Evolutionary conservation across 2,797 vertebrate species (phyloP).

Genomic region (Potorous gilbertii): DNA sequence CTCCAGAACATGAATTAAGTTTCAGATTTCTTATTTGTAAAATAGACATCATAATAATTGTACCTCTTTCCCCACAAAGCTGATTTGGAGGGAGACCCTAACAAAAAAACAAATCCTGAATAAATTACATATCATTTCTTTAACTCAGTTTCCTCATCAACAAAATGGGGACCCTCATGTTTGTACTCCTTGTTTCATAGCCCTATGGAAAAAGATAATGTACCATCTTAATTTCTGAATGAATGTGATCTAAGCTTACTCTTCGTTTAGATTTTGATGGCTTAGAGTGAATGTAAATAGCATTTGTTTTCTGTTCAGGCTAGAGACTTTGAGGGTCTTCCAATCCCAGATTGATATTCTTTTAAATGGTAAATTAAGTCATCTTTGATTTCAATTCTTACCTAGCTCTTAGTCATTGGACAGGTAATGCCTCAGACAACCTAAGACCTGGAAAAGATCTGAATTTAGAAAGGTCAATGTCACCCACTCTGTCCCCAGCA

Average conservation of each 20-base stretch:
- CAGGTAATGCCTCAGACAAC: background rate
- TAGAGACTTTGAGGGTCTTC: too few relatives aligned
- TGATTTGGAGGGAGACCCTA: background rate
- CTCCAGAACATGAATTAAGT: background rate
- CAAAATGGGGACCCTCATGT: background rate
- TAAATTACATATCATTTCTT: background rate
- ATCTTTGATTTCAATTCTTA: background rate
- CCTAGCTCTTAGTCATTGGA: background rate
- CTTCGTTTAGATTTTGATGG: background rate
- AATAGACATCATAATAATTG: background rate
- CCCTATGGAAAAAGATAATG: background rate
- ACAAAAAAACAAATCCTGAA: background rate
- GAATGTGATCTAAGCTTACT: background rate
- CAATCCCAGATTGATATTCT: background rate
- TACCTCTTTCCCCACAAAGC: background rate
- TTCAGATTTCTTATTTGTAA: background rate
- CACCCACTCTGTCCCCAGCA: background rate
- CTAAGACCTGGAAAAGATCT: background rate
- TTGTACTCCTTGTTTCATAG: background rate
- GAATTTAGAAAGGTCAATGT: background rate
- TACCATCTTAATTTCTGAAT: background rate
- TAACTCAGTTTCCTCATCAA: background rate
- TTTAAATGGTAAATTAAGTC: background rate
- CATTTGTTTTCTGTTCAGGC: too few relatives aligned
- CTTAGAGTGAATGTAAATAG: too few relatives aligned